Evolutionary conservation across 2,888 invertebrate species (phyloP).

Genomic region (Lobophora halterata): DNA sequence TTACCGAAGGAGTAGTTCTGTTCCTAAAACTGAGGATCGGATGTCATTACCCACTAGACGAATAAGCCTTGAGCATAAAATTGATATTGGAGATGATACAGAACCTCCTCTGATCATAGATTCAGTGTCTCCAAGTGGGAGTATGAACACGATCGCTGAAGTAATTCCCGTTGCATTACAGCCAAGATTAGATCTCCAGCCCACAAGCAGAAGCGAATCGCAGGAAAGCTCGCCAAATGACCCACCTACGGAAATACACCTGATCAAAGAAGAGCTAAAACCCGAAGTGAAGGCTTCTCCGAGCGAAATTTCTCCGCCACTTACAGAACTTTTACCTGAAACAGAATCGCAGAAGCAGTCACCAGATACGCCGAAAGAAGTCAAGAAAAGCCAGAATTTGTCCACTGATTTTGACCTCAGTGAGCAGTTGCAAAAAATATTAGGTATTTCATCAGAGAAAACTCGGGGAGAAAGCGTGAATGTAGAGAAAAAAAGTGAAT

Average conservation of each 20-base stretch:
- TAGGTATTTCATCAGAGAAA: slow-evolving; percentile 74
- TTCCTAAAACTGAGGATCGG: slow-evolving; percentile 67
- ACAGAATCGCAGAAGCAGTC: slow-evolving; percentile 67
- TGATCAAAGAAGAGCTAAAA: slow-evolving; percentile 59
- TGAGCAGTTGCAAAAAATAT: slow-evolving; percentile 74
- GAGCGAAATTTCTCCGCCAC: slow-evolving; percentile 71
- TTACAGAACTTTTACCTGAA: slow-evolving; percentile 55
- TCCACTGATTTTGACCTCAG: slow-evolving; percentile 76
- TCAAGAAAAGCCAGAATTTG: slow-evolving; percentile 74
- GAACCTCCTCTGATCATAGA: slow-evolving; percentile 76
- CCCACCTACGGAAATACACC: slow-evolving; percentile 71
- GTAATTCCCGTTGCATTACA: slow-evolving; percentile 69
- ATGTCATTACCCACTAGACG: slow-evolving; percentile 57
- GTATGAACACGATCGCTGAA: slow-evolving; percentile 73
- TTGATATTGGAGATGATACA: slow-evolving; percentile 73
- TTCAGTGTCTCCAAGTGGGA: slow-evolving; percentile 65
- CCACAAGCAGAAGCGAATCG: slow-evolving; percentile 58
- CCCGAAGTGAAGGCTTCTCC: slow-evolving; percentile 65
- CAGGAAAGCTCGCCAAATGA: slow-evolving; percentile 70
- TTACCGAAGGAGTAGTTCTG: slow-evolving; percentile 68
- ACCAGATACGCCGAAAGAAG: slow-evolving; percentile 68
- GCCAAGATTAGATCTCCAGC: slow-evolving; percentile 59
- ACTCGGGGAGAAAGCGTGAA: slow-evolving; percentile 53
- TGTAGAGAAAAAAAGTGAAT: slow-evolving; percentile 61
- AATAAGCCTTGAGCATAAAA: slow-evolving; percentile 74